Evolutionary conservation across 1,140 invertebrate species (phyloP).

Genomic region (Heliconius nattereri): DNA sequence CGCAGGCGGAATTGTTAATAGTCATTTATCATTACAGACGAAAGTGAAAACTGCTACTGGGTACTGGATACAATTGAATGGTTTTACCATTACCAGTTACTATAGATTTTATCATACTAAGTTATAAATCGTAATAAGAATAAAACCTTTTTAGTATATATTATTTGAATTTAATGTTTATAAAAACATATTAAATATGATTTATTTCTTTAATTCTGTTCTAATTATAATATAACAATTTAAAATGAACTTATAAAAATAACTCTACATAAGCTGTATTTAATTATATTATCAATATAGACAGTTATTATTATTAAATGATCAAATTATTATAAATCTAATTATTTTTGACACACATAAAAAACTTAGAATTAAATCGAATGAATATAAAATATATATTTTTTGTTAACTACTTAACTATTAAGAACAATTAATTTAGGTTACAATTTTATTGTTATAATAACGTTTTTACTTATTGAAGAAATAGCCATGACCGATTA

Average conservation of each 20-base stretch:
- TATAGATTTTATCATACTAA: not conserved
- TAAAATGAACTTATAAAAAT: no score
- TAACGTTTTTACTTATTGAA: not conserved
- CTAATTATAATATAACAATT: no score
- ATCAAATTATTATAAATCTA: no score
- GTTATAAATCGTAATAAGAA: not conserved
- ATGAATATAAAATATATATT: no score
- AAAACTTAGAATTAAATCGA: no score
- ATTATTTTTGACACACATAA: no score
- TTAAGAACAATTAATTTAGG: not conserved
- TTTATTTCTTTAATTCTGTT: no score
- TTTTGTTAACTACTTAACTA: no score
- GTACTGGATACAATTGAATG: slow-evolving; percentile 36
- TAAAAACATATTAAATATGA: no score
- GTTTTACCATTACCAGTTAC: slow-evolving; percentile 19
- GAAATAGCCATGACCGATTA: not conserved
- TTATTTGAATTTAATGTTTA: not conserved
- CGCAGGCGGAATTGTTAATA: slow-evolving; percentile 61
- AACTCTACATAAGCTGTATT: no score
- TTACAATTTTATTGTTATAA: not conserved
- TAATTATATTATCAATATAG: no score
- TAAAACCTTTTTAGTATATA: not conserved
- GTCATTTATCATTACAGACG: slow-evolving; percentile 62
- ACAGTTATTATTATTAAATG: no score
- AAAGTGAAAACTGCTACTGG: slow-evolving; percentile 69